Percentiles rank a stretch among this genome's conserved stretches.
These are phyloP conservation scores for Seladonia tumulorum DNA, from an alignment of 2,888 invertebrate species.

Conservation along the genomic window DNA sequence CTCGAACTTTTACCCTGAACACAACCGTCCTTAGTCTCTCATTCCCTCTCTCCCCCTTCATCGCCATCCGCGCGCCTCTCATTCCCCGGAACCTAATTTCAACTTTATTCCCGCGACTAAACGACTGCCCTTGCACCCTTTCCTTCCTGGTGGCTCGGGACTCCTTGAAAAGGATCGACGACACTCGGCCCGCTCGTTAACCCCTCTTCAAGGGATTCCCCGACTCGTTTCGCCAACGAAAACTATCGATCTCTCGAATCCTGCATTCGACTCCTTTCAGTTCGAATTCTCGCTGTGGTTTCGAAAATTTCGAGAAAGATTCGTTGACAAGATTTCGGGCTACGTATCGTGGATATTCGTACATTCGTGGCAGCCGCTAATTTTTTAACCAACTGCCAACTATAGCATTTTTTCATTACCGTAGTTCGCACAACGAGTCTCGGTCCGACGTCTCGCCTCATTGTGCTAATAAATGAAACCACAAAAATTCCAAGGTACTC, in stretches of 20 bases:
- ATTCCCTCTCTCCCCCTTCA: slow-evolving; percentile 11
- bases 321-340: too few relatives aligned
- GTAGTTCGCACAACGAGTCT: too few relatives aligned
- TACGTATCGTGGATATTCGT: too few relatives aligned
- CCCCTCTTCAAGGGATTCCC: not conserved
- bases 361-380: too few relatives aligned
- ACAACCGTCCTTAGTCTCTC: slow-evolving; percentile 50
- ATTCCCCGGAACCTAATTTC: slow-evolving; percentile 54
- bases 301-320: not conserved
- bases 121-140: slow-evolving; percentile 44
- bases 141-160: slow-evolving; percentile 24
- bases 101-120: slow-evolving; percentile 57
- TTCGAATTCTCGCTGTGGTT: not conserved
- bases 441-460: too few relatives aligned
- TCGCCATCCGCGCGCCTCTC: not conserved
- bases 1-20: slow-evolving; percentile 50
- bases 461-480: too few relatives aligned
- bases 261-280: not conserved
- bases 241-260: not conserved
- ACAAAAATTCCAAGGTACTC: not conserved
- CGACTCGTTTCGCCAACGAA: not conserved
- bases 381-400: too few relatives aligned
- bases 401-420: not conserved
- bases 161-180: slow-evolving; percentile 18
- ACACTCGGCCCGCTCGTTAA: slow-evolving; percentile 16